phyloP scores from a whole-genome alignment of 30 jellyfish, hydroid and myxozoan species.

The Rhopilema esculentum region DNA sequence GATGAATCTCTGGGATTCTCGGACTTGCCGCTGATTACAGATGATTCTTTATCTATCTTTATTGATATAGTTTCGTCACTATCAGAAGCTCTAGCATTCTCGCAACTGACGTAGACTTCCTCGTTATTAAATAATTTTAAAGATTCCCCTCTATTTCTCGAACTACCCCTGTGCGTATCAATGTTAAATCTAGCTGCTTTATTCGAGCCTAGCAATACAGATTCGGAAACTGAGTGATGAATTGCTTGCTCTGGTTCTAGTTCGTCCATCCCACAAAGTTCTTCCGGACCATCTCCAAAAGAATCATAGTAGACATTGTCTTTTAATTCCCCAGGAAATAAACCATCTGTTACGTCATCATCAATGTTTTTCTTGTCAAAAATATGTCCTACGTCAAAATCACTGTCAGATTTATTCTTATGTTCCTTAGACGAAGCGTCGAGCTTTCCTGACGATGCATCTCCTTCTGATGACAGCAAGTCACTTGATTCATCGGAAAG shows the following conservation, averaged over 20 bases:
- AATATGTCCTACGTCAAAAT: conserved; percentile 17
- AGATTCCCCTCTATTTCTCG: not conserved
- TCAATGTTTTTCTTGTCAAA: not conserved
- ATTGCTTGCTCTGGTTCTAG: conserved; percentile 46
- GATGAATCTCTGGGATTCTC: not conserved
- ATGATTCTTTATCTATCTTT: not conserved
- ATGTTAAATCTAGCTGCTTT: not conserved
- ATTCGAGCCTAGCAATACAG: not conserved
- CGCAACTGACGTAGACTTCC: not conserved
- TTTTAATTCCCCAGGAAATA: not conserved
- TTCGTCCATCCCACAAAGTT: conserved; percentile 45
- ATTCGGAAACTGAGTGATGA: conserved; percentile 62
- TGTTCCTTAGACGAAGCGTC: not conserved
- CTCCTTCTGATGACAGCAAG: not conserved
- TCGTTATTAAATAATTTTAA: not conserved
- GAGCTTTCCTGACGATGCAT: not conserved
- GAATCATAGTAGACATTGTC: conserved; percentile 13
- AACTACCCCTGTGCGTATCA: not conserved
- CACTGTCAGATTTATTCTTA: conserved; percentile 45
- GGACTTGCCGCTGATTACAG: not conserved
- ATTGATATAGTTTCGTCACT: not conserved
- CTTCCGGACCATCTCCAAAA: conserved; percentile 30
- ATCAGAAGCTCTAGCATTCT: conserved; percentile 17
- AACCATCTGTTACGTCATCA: not conserved
- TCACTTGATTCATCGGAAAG: conserved; percentile 8